Base-by-base conservation (phyloP, 1,140 invertebrate species). In the Leptinotarsa lineolata region DNA sequence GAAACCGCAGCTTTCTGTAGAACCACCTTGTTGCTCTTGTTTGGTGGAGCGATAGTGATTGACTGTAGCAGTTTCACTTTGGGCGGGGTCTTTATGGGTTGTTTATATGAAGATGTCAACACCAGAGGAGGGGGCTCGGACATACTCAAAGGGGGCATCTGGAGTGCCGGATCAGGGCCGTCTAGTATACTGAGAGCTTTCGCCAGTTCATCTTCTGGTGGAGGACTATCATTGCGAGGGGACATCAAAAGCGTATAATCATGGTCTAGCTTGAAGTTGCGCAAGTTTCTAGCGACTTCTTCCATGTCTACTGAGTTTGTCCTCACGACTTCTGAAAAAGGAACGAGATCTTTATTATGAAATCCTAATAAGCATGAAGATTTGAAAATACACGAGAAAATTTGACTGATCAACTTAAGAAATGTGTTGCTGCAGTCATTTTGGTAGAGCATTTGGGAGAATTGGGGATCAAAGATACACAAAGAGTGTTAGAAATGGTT, bases 161-260 rank as follows among this genome's bases (percentile, higher is more conserved):
- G 18, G n/a, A 44, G n/a, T 30, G 21, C 72, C 46, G 63, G 22
- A 11, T 72, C 72, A 67, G 72, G 63, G 20, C 78, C 82, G 75
- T 83, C 81, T 15, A 84, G 46, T 48, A 83, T 81, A 78, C 81
- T 83, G 12, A 84, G 72, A 24, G 83, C 82, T 77, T 82, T 80
- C 4, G 80, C 81, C 59, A 81, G 60, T 74, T 84, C 83, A 73
- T 83, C 82, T 59, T 79, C 76, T 68, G 81, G 76, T 16, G 21
- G 18, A 21, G 59, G 22, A 64, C 73, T 24, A 64, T 30, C 81
- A 46, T 84, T 81, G 78, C 88, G 86, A 18, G 88, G 87, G 20
- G 88, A 88, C 61, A 86, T 89, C 45, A 88, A 86, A 20, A 89
- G 86, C 70, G 90, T 91, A 77, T 91, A 91, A 77, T 90, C 90